Evolutionary conservation across 2,888 invertebrate species (phyloP).

Genomic region (Cotesia congregata): DNA sequence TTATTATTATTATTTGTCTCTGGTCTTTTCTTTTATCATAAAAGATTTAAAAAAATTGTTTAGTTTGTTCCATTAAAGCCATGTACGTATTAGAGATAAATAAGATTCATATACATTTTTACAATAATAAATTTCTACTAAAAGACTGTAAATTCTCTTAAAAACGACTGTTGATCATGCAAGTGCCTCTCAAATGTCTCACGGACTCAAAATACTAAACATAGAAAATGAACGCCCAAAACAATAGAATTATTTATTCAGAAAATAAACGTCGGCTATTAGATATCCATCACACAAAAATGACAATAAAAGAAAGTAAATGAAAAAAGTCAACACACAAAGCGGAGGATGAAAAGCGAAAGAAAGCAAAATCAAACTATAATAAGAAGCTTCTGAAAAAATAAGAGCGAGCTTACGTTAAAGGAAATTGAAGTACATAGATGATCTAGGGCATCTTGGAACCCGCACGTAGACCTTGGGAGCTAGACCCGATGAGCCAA

Average conservation of each 20-base stretch:
- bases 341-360: neutral
- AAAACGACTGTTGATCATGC: no score
- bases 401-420: slow-evolving; percentile 6
- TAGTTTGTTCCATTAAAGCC: no score
- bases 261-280: neutral
- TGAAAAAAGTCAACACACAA: neutral
- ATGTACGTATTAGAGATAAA: no score
- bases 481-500: slow-evolving; percentile 31
- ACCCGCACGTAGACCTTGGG: slow-evolving; percentile 9
- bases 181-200: no score
- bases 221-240: no score
- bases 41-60: no score
- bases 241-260: neutral
- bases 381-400: slow-evolving; percentile 13
- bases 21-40: no score
- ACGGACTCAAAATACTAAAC: no score
- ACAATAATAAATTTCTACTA: no score
- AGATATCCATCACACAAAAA: neutral
- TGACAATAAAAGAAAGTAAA: neutral
- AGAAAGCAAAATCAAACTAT: neutral
- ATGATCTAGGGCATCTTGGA: slow-evolving; percentile 27
- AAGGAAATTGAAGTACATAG: slow-evolving; percentile 22
- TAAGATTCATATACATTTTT: no score
- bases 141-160: no score
- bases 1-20: no score